Evolutionary conservation across 2,888 invertebrate genomes (phyloP), one percentile per base, ranked within the genome.

Genomic region (Leptopilina syphax): DNA sequence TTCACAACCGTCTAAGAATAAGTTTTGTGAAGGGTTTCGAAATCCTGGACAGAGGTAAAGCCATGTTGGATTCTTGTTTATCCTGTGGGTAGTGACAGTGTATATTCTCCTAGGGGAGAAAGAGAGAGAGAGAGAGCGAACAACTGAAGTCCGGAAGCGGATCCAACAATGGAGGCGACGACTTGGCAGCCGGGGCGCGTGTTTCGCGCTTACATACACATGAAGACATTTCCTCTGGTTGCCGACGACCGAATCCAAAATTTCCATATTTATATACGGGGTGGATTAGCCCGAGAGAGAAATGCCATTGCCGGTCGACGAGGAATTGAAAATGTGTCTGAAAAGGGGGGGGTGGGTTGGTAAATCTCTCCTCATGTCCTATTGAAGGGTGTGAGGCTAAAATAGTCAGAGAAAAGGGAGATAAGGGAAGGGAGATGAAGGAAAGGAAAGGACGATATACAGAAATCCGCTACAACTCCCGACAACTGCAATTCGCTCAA

Each of bases 401-500:
- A 73, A n/a, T 34, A 54, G 44, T 44, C 44, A 8, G 44, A 10
- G 34, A 54, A 27, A n/a, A 27, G 70, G 13, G 70, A 9, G 50
- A n/a, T 73, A 54, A 54, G 50, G 54, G 34, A 24, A 27, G 50
- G 70, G 68, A n/a, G 73, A 54, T 50, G 50, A 27, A 60, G 79
- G 80, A 78, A 79, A 81, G 79, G 77, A 80, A 50, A 77, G 73
- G 80, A 77, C 79, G 70, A 81, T 73, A 54, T 54, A 50, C 10
- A 57, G 81, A 77, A 81, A 78, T 80, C 77, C 80, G 70, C 78
- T 79, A 79, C 80, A 83, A 83, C 83, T 80, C 83, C 44, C 79
- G 70, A 80, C 73, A 73, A 79, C 82, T 83, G 82, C 86, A 87
- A 87, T 87, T 87, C 86, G 86, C 86, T 86, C 86, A 87, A 88